Evolutionary conservation across 1,140 invertebrate species (phyloP).

Genomic region (Camponotus pennsylvanicus): DNA sequence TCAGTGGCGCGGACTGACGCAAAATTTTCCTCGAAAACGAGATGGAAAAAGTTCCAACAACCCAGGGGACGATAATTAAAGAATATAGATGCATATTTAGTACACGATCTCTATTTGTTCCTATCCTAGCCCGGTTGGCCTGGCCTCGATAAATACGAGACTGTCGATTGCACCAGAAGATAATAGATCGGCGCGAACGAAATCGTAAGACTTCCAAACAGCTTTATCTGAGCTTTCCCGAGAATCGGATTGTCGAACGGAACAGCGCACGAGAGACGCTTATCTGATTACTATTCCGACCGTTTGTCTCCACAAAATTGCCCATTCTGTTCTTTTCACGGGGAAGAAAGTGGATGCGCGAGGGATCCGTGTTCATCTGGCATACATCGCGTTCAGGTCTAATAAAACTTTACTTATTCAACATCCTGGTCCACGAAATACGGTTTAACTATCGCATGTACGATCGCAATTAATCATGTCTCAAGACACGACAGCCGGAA

Average conservation of each 20-base stretch:
- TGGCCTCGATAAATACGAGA: constrained; percentile 19
- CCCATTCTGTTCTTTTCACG: background rate
- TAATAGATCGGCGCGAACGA: background rate
- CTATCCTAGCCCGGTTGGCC: background rate
- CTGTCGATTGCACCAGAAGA: background rate
- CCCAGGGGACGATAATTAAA: constrained; percentile 26
- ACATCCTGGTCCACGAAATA: background rate
- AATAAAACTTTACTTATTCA: constrained; percentile 52
- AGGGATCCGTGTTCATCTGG: background rate
- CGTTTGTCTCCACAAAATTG: constrained; percentile 39
- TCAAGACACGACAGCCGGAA: constrained; percentile 25
- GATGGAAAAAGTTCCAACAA: constrained; percentile 28
- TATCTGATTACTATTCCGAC: constrained; percentile 58
- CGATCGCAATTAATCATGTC: constrained; percentile 43
- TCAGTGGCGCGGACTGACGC: background rate
- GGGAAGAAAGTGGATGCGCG: no score
- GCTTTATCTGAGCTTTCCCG: constrained; percentile 25
- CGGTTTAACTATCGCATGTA: background rate
- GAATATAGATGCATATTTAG: constrained; percentile 35
- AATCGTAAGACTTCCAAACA: background rate
- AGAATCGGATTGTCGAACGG: constrained; percentile 3
- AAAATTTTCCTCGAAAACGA: constrained; percentile 27
- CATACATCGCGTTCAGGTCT: background rate
- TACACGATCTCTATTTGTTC: background rate
- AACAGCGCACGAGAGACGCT: constrained; percentile 28